These are phyloP conservation scores for Chrysocyon brachyurus DNA, from an alignment of 2,797 vertebrate genomes.

Conservation along the genomic window DNA sequence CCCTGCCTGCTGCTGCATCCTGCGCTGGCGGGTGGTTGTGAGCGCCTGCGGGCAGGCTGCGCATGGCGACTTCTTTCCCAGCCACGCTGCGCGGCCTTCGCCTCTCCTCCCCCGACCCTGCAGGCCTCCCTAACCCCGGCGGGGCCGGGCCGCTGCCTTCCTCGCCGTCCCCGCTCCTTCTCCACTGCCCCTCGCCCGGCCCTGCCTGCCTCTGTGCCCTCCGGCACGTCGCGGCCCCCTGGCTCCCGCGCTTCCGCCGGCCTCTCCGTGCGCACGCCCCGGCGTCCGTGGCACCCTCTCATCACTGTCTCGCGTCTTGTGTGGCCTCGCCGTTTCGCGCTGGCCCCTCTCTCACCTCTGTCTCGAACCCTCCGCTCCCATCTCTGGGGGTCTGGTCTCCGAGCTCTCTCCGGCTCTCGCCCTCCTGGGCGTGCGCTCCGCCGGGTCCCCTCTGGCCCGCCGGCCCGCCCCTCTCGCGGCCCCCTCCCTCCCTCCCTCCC, in stretches of 20 bases:
- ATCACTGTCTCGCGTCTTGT: neutral
- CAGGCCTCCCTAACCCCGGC: neutral
- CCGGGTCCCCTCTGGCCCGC: neutral
- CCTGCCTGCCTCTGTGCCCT: constrained; percentile 28
- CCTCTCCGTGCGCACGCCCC: neutral
- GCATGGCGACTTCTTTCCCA: neutral
- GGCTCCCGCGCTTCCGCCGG: neutral
- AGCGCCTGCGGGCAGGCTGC: neutral
- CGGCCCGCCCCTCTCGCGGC: neutral
- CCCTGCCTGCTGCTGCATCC: neutral
- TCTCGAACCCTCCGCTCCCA: neutral
- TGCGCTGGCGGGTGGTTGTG: neutral
- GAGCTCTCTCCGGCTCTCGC: neutral
- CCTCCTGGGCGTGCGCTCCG: constrained; percentile 22
- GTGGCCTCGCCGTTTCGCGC: constrained; percentile 11
- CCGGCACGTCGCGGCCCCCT: constrained; percentile 42
- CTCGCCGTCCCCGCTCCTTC: neutral
- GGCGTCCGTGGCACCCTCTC: neutral
- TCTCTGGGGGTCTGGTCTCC: constrained; percentile 10
- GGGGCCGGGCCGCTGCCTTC: neutral
- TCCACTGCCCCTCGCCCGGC: neutral
- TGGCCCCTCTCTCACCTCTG: constrained; percentile 58
- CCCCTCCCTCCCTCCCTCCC: constrained; percentile 17
- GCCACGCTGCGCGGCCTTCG: neutral
- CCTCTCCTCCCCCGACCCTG: neutral